Evolutionary conservation across 2,797 vertebrate species (phyloP), one percentile per base, ranked within the genome.

Genomic region (Momotus momota): DNA sequence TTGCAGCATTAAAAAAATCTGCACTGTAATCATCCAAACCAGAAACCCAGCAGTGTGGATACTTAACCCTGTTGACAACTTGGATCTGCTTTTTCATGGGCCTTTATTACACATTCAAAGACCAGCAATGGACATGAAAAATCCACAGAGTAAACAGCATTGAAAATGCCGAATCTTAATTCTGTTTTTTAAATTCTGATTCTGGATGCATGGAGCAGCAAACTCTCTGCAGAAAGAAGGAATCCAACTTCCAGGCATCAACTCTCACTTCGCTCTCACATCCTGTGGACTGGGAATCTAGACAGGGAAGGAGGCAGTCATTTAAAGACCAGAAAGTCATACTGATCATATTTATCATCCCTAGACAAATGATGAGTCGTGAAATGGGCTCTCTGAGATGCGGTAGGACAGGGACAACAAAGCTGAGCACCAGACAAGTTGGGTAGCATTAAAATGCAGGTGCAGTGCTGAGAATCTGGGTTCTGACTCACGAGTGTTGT

Each of bases 1-100:
- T 91, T 94, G 51, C 62, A 83, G 22, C 51, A 90, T 88, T 65
- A 58, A 91, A 93, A 94, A 81, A 75, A 65, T 46, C 40, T 77
- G 65, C 27, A 45, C 23, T 78, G 77, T 77, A 87, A 85, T 85
- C 55, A 86, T n/a, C 45, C 55, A 85, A 93, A 90, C 5, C 12
- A 88, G 81, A 90, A 90, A 93, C 9, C 4, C 64, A 82, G 3
- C 3, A 3, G 13, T 26, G 7, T 54, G 43, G 57, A 48, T 55
- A 74, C 33, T 69, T 74, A 85, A 60, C 12, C 45, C 31, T 65
- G 48, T 26, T 43, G 60, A 77, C 25, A 81, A 16, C 35, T 69
- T 73, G 26, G 26, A 87, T 16, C 16, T 69, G 54, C 10, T 66
- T 84, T 81, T 81, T 91, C n/a, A 51, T 26, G 11, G 21, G 62